These are phyloP conservation scores for Tympanuchus pallidicinctus DNA, from an alignment of 2,113 vertebrate genomes.

Conservation along the genomic window DNA sequence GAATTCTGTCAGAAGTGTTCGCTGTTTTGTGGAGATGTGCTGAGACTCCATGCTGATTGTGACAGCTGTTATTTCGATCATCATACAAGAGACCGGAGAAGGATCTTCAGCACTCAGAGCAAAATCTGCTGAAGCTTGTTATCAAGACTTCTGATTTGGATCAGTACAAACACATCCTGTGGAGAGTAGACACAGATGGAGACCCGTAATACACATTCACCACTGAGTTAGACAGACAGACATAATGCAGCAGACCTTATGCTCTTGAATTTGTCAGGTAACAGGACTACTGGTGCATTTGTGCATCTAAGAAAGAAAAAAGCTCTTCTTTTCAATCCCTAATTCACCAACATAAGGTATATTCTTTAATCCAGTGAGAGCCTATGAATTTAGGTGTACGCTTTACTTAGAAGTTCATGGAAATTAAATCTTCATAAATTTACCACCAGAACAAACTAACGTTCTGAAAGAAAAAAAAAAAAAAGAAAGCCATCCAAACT, in stretches of 20 bases:
- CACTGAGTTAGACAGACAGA: background rate
- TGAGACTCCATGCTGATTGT: fast-evolving
- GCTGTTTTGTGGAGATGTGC: background rate
- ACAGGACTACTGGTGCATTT: background rate
- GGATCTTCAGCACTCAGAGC: background rate
- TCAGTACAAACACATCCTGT: slow-evolving; percentile 8
- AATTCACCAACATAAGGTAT: background rate
- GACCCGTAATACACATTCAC: slow-evolving; percentile 4
- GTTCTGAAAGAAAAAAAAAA: background rate
- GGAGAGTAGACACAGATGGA: slow-evolving; percentile 23
- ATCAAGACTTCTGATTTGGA: slow-evolving; percentile 4
- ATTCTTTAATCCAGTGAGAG: background rate
- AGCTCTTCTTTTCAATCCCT: background rate
- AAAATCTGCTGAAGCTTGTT: slow-evolving; percentile 42
- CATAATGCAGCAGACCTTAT: background rate
- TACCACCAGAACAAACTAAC: background rate
- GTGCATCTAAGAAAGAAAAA: background rate
- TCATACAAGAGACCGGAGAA: background rate
- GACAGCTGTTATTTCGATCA: background rate
- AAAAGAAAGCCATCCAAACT: background rate
- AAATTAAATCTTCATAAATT: background rate
- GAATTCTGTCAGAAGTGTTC: background rate
- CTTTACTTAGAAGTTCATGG: background rate
- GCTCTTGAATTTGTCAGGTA: background rate
- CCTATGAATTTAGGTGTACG: background rate